Base-by-base conservation (phyloP, 2,888 invertebrate genomes). In the Agrotis segetum region DNA sequence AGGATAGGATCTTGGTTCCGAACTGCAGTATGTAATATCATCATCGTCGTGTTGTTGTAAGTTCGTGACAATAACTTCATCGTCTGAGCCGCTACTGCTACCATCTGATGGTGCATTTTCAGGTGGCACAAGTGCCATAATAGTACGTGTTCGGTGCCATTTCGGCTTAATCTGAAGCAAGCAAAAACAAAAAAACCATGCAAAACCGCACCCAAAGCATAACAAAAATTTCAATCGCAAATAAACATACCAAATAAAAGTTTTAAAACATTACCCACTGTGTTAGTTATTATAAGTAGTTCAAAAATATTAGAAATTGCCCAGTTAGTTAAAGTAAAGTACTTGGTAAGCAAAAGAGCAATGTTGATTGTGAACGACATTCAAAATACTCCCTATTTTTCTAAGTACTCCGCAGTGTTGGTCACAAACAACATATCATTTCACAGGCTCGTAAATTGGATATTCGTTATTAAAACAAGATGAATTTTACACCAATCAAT, bases 41-140 rank as follows among this genome's bases (percentile, higher is more conserved):
- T 24, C 60, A 60, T 47, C 24, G 17, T 60, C 24, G 5, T n/a
- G n/a, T n/a, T 60, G 47, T 47, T 47, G 21, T 47, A 46, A 60
- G 24, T 60, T 60, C 59, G n/a, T n/a, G 44, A 59, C 19, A 0
- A 50, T 50, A 34, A 62, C 34, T 62, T 62, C 34, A 62, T 52
- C 52, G 16, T 52, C 63, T 9, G 63, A 40, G 17, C 63, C 16
- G 17, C 46, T 65, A 47, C 65, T 56, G 29, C 56, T 65, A 55
- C 55, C 46, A 64, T 64, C 55, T 11, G 55, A 64, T 16, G 46
- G 55, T n/a, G 46, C 64, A 46, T 64, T 64, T 44, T 64, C 64
- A 17, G 64, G 65, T 46, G 65, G 65, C 3, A 65, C 65, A 16
- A 65, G 65, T 65, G 65, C 56, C 65, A 65, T 56, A 4, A 56